Percentiles rank a stretch among this genome's conserved stretches.
Evolutionary conservation across 2,888 invertebrate species (phyloP).

Genomic region (Zeuzera pyrina): DNA sequence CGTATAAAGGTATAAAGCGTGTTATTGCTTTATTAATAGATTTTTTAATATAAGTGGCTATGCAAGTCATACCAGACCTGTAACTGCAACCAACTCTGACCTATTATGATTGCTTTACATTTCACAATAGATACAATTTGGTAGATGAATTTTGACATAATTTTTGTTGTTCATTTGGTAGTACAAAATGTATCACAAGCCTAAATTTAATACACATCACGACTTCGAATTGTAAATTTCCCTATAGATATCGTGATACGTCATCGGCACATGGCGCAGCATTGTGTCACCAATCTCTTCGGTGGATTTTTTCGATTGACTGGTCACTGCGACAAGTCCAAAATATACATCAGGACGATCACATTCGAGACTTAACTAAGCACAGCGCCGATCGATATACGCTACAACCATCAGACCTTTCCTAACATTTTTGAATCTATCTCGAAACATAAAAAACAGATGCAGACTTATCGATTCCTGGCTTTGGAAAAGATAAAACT

Average conservation of each 20-base stretch:
- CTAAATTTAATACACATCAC: constrained; percentile 20
- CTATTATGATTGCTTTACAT: too few relatives aligned
- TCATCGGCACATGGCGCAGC: constrained; percentile 55
- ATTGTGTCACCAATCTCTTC: constrained; percentile 28
- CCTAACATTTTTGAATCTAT: constrained; percentile 40
- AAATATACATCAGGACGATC: constrained; percentile 38
- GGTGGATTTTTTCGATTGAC: constrained; percentile 53
- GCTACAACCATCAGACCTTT: too few relatives aligned
- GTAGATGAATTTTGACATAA: too few relatives aligned
- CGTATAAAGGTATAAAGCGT: too few relatives aligned
- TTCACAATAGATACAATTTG: too few relatives aligned
- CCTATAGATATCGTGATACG: constrained; percentile 27
- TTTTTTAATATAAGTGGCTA: too few relatives aligned
- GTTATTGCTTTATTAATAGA: too few relatives aligned
- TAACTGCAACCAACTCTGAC: too few relatives aligned
- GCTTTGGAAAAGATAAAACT: constrained; percentile 66
- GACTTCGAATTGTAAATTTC: constrained; percentile 13
- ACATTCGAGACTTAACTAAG: constrained; percentile 66
- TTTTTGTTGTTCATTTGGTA: constrained; percentile 17
- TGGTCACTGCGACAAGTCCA: constrained; percentile 40
- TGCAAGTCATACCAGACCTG: too few relatives aligned
- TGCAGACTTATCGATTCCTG: constrained; percentile 68
- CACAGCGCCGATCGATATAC: constrained; percentile 54
- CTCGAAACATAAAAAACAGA: constrained; percentile 51
- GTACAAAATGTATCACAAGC: constrained; percentile 31